These are phyloP conservation scores for Ectemnius cavifrons DNA, from an alignment of 2,888 invertebrate genomes.

Conservation along the genomic window DNA sequence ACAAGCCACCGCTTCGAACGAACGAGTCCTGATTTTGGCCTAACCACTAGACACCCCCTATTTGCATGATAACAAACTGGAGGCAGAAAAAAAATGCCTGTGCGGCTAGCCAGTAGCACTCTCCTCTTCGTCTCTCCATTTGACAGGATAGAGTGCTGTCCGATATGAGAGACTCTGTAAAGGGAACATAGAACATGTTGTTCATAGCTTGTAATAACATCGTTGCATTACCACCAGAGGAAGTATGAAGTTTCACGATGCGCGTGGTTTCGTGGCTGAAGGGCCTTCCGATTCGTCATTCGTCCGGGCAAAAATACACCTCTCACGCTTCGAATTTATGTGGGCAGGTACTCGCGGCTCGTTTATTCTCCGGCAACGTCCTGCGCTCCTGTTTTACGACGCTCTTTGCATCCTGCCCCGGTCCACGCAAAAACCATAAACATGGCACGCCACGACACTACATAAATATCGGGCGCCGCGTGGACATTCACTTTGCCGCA, in stretches of 20 bases:
- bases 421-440: constrained; percentile 68
- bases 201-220: background rate
- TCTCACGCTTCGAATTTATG: constrained; percentile 58
- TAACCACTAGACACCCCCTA: background rate
- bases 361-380: constrained; percentile 67
- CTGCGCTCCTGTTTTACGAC: constrained; percentile 66
- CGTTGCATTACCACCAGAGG: too few relatives aligned
- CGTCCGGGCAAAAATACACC: constrained; percentile 27
- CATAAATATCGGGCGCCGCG: constrained; percentile 67
- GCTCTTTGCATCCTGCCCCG: constrained; percentile 67
- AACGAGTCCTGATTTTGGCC: background rate
- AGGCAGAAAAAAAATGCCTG: background rate
- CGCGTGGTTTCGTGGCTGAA: too few relatives aligned
- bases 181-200: constrained; percentile 15
- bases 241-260: too few relatives aligned
- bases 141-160: too few relatives aligned
- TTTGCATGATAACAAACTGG: constrained; percentile 7
- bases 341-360: constrained; percentile 60
- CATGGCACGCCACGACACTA: constrained; percentile 66
- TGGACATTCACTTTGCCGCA: constrained; percentile 56
- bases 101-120: too few relatives aligned
- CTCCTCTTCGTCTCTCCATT: too few relatives aligned
- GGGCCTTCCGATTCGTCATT: constrained; percentile 24
- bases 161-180: background rate
- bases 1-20: background rate